These are phyloP conservation scores for Tarsius wallacei DNA, from an alignment of 2,797 vertebrate species.

Conservation along the genomic window DNA sequence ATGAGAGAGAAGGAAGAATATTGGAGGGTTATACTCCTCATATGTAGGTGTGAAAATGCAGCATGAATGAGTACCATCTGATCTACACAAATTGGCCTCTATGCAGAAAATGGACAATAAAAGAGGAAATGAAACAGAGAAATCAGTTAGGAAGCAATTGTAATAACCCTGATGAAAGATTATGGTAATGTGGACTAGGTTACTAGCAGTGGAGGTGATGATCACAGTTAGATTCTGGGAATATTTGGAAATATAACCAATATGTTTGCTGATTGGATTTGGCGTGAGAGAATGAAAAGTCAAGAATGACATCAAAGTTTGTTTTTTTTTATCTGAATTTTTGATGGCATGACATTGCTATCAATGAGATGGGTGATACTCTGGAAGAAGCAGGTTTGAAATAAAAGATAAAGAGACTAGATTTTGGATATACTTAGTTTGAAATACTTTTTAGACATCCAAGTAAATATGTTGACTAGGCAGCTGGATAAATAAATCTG, in stretches of 20 bases:
- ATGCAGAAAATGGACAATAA: neutral
- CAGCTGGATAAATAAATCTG: neutral
- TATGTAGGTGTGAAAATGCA: no score
- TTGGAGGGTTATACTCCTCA: neutral
- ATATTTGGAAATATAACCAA: neutral
- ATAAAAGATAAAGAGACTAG: neutral
- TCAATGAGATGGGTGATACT: neutral
- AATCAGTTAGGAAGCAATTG: neutral
- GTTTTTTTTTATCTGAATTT: constrained; percentile 1
- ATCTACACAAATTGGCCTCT: neutral
- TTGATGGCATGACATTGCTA: neutral
- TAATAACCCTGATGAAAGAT: neutral
- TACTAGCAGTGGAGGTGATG: neutral
- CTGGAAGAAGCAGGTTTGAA: neutral
- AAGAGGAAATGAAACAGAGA: neutral
- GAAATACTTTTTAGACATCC: neutral
- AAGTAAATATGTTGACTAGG: constrained; percentile 4
- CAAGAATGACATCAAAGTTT: neutral
- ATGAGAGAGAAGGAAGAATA: neutral
- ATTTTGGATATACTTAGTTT: constrained; percentile 20
- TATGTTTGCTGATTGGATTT: constrained; percentile 1
- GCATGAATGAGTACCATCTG: neutral
- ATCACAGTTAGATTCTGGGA: neutral
- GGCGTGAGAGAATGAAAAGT: neutral
- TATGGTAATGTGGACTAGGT: neutral